These are phyloP conservation scores for Rotaria magnacalcarata DNA, from an alignment of 2,888 invertebrate species.

Conservation along the genomic window DNA sequence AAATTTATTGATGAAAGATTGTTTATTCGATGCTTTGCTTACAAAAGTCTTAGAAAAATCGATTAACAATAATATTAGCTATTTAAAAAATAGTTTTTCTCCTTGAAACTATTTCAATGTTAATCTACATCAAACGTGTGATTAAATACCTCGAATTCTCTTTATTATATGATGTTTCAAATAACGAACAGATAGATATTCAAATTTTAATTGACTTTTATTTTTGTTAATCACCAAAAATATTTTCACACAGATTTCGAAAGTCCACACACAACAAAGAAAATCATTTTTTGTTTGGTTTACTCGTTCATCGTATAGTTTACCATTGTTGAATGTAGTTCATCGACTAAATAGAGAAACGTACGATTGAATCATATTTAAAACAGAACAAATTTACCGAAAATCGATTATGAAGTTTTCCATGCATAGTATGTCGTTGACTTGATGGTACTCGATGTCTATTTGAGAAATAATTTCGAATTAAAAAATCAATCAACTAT, in stretches of 20 bases:
- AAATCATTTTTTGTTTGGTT: too few relatives aligned
- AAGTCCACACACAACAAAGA: background rate
- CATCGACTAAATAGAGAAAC: background rate
- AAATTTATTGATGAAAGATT: too few relatives aligned
- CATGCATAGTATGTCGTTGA: background rate
- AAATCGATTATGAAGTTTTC: slow-evolving; percentile 1
- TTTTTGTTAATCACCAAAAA: background rate
- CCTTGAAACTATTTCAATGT: too few relatives aligned
- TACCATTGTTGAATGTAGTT: slow-evolving; percentile 32
- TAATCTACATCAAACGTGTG: too few relatives aligned
- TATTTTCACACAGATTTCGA: background rate
- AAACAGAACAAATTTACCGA: background rate
- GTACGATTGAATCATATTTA: background rate
- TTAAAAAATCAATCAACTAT: background rate
- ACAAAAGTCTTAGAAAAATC: too few relatives aligned
- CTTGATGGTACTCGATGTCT: background rate
- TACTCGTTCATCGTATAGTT: background rate
- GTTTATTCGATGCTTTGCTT: too few relatives aligned
- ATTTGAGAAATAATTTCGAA: background rate
- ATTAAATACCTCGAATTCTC: too few relatives aligned
- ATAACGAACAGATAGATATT: background rate
- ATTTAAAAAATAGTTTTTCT: too few relatives aligned
- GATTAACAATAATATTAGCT: too few relatives aligned
- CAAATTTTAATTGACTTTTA: background rate
- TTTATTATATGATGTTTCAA: too few relatives aligned